Percentiles rank a stretch among this genome's conserved stretches.
phyloP scores from a whole-genome alignment of 2,888 invertebrate genomes.

The Alviniconcha strummeri region DNA sequence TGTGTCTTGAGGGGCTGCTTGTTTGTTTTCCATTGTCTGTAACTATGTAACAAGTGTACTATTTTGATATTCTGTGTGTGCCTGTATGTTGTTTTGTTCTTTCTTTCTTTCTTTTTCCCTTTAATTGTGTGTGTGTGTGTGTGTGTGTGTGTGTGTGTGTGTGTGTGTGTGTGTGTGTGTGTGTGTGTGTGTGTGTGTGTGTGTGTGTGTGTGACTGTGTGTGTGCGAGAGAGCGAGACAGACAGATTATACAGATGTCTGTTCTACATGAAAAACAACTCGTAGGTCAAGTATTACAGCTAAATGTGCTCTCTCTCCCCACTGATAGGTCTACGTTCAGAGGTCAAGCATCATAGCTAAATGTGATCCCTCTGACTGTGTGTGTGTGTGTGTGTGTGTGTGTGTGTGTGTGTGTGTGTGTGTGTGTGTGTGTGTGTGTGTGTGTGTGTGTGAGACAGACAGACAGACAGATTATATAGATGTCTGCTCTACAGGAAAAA shows the following conservation, averaged over 20 bases:
- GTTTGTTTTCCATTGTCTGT: too few species aligned
- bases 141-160: constrained; percentile 1
- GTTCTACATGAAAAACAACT: too few species aligned
- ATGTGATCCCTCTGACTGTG: background rate
- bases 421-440: constrained; percentile 17
- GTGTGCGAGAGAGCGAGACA: background rate
- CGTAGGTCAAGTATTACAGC: too few species aligned
- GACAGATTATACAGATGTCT: too few species aligned
- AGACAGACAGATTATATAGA: background rate
- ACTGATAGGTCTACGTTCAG: too few species aligned
- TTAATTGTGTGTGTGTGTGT: background rate
- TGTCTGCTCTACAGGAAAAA: too few species aligned
- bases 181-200: constrained; percentile 12
- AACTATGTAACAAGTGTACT: too few species aligned
- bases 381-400: background rate
- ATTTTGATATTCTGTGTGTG: background rate
- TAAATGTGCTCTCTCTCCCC: too few species aligned
- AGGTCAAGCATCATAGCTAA: too few species aligned
- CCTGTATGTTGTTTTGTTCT: background rate
- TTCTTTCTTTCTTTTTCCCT: background rate
- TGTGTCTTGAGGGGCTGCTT: too few species aligned
- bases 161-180: constrained; percentile 22
- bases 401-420: constrained; percentile 6
- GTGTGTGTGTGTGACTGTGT: constrained; percentile 13
- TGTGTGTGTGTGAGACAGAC: background rate